Conservation (phyloP, 2,888 invertebrate species). For the Notodonta ziczac region DNA sequence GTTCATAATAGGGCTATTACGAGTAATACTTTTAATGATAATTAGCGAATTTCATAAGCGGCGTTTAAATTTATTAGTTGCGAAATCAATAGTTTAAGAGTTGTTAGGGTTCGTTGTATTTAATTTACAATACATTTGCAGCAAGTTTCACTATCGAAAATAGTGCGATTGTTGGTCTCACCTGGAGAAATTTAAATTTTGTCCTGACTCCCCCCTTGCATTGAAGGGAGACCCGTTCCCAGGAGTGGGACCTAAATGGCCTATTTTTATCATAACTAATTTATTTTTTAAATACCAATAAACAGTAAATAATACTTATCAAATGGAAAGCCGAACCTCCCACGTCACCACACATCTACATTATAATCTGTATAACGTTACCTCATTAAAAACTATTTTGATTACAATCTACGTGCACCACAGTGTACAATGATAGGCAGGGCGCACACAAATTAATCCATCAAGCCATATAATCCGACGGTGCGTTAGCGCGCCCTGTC, state of each 20-base stretch:
- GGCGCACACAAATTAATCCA: constrained; percentile 73
- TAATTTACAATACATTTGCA: no score
- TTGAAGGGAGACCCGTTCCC: no score
- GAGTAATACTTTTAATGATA: constrained; percentile 54
- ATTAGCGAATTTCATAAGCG: constrained; percentile 58
- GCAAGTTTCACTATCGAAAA: no score
- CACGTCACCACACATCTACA: constrained; percentile 26
- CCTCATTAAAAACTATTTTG: constrained; percentile 56
- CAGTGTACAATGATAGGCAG: constrained; percentile 39
- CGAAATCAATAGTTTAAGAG: background rate
- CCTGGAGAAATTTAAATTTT: no score
- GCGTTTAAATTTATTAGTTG: constrained; percentile 1
- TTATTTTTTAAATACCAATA: background rate
- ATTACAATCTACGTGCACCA: constrained; percentile 50
- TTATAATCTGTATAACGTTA: constrained; percentile 31
- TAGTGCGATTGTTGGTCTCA: no score
- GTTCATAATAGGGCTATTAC: background rate
- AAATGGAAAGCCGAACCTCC: constrained; percentile 22
- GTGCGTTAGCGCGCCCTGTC: constrained; percentile 62
- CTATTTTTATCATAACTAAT: background rate
- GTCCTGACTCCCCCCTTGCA: no score
- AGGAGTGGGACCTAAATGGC: no score
- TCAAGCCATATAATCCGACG: constrained; percentile 74
- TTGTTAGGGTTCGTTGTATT: background rate
- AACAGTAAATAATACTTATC: background rate